Conservation (phyloP, 2,113 vertebrate species). For the Sinocyclocheilus anshuiensis region DNA sequence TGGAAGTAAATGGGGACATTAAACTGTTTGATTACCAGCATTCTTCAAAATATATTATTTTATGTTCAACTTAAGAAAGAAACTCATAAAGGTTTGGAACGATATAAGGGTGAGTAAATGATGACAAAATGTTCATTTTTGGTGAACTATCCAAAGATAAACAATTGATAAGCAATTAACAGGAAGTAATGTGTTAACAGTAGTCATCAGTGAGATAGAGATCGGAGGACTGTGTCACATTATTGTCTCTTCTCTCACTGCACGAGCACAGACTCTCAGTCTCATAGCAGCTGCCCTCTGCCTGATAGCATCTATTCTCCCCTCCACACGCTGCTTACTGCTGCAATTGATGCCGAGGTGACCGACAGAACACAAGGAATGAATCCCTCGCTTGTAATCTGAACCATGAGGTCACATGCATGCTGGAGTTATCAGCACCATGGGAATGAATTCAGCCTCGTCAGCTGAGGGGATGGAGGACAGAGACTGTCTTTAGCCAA, state of each 20-base stretch:
- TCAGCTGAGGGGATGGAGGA: slow-evolving; percentile 61
- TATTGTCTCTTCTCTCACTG: slow-evolving; percentile 41
- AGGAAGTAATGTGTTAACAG: neutral
- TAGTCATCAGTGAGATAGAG: neutral
- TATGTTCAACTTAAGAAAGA: too few relatives aligned
- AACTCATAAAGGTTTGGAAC: too few relatives aligned
- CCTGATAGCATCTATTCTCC: slow-evolving; percentile 69
- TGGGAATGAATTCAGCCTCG: slow-evolving; percentile 73
- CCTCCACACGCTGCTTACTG: slow-evolving; percentile 69
- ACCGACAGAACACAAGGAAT: slow-evolving; percentile 68
- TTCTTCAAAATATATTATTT: too few relatives aligned
- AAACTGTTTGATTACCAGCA: too few relatives aligned
- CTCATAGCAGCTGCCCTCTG: slow-evolving; percentile 54
- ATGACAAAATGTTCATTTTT: too few relatives aligned
- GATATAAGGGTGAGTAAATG: too few relatives aligned
- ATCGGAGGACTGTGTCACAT: slow-evolving; percentile 12
- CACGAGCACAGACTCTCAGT: slow-evolving; percentile 54
- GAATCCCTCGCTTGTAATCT: slow-evolving; percentile 70
- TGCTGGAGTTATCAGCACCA: slow-evolving; percentile 68
- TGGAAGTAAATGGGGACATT: too few relatives aligned
- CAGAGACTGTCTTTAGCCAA: slow-evolving; percentile 68
- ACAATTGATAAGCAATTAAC: neutral
- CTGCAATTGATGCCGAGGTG: slow-evolving; percentile 67
- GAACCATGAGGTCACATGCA: slow-evolving; percentile 67
- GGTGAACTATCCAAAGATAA: neutral